Conservation (phyloP, 1,140 invertebrate species). For the Metaphire vulgaris region DNA sequence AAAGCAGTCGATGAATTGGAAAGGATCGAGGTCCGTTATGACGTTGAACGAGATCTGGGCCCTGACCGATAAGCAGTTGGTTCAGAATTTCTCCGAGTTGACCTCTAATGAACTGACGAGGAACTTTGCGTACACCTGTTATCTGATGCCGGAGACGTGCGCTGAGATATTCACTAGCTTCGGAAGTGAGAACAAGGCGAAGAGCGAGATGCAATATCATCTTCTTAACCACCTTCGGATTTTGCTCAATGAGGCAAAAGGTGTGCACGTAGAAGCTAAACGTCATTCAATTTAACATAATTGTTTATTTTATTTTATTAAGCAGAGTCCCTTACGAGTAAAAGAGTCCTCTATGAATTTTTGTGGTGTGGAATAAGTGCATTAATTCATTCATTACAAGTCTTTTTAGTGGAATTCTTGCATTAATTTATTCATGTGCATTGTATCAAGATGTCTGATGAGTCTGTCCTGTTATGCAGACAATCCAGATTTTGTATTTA, state of each 20-base stretch:
- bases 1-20: too few relatives aligned
- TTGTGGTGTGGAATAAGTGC: too few relatives aligned
- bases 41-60: constrained; percentile 53
- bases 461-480: neutral
- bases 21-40: neutral
- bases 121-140: constrained; percentile 58
- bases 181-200: constrained; percentile 58
- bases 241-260: constrained; percentile 33
- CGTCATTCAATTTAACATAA: neutral
- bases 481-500: constrained; percentile 8
- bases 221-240: constrained; percentile 54
- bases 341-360: too few relatives aligned
- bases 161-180: constrained; percentile 57
- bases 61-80: constrained; percentile 55
- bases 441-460: too few relatives aligned
- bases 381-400: too few relatives aligned
- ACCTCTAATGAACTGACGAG: constrained; percentile 57
- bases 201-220: constrained; percentile 56
- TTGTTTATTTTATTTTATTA: too few relatives aligned
- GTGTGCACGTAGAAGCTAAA: neutral
- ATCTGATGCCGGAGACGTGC: constrained; percentile 54
- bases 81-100: constrained; percentile 58
- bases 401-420: too few relatives aligned
- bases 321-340: too few relatives aligned
- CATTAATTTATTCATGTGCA: too few relatives aligned